A percentile compares a stretch with the other conserved stretches of the same genome.
Conservation (phyloP, 1,140 invertebrate genomes). For the Parasteatoda tepidariorum region DNA sequence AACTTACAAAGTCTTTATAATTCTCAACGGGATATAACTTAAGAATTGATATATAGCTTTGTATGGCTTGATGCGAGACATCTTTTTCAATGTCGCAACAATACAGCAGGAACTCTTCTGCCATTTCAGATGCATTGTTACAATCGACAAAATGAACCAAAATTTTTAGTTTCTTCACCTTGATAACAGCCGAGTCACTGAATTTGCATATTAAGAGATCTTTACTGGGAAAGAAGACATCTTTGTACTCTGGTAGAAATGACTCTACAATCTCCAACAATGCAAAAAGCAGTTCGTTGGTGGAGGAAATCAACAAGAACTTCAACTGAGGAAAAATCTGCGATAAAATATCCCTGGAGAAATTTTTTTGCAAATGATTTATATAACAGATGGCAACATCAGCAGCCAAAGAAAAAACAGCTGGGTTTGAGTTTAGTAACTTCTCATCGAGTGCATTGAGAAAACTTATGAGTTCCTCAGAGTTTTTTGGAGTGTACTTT, state of each 20-base stretch:
- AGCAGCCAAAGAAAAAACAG: constrained; percentile 7
- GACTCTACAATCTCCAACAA: constrained; percentile 20
- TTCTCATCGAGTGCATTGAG: constrained; percentile 49
- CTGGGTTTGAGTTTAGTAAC: constrained; percentile 6
- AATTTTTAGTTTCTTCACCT: constrained; percentile 44
- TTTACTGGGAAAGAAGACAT: constrained; percentile 7
- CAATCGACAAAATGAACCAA: neutral
- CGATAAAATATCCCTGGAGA: constrained; percentile 11
- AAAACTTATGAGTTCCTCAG: constrained; percentile 19
- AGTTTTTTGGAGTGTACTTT: constrained; percentile 31
- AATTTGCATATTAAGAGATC: constrained; percentile 29
- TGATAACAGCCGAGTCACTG: neutral
- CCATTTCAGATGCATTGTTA: constrained; percentile 6
- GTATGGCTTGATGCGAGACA: constrained; percentile 15
- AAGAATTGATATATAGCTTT: neutral
- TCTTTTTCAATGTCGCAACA: constrained; percentile 17
- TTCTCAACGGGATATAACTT: neutral
- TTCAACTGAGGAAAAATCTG: constrained; percentile 30
- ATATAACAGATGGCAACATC: constrained; percentile 32
- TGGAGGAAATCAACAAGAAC: neutral
- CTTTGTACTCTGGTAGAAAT: constrained; percentile 1
- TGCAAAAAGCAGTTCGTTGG: constrained; percentile 5
- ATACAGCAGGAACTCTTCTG: constrained; percentile 29
- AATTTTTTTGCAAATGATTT: constrained; percentile 14
- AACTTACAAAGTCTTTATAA: neutral